phyloP scores from a whole-genome alignment of 1,140 invertebrate genomes.

The Danaus plexippus region DNA sequence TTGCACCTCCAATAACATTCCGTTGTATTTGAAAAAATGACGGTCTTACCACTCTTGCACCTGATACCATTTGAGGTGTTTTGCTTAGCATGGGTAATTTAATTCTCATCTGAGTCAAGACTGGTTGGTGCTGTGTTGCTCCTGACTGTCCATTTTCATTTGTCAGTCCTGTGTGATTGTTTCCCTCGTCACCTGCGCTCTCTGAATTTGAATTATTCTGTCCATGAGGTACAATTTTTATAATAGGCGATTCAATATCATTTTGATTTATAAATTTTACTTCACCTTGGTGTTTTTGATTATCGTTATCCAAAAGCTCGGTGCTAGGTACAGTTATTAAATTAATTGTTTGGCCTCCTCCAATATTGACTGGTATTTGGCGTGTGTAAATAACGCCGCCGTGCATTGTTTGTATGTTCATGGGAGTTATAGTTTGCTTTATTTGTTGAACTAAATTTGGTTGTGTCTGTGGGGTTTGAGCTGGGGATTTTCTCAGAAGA shows the following conservation, averaged over 20 bases:
- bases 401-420: slow-evolving; percentile 73
- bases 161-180: slow-evolving; percentile 28
- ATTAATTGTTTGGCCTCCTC: slow-evolving; percentile 73
- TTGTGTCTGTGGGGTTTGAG: slow-evolving; percentile 44
- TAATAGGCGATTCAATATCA: slow-evolving; percentile 59
- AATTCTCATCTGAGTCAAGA: slow-evolving; percentile 71
- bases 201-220: slow-evolving; percentile 33
- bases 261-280: slow-evolving; percentile 35
- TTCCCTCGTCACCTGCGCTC: slow-evolving; percentile 44
- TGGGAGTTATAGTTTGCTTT: slow-evolving; percentile 62
- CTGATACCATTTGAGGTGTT: slow-evolving; percentile 60
- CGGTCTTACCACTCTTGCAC: slow-evolving; percentile 72
- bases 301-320: slow-evolving; percentile 55
- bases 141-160: slow-evolving; percentile 38
- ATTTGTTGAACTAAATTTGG: slow-evolving; percentile 60
- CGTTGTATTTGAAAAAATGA: slow-evolving; percentile 74
- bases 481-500: slow-evolving; percentile 51
- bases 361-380: slow-evolving; percentile 73
- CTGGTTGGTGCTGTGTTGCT: slow-evolving; percentile 46
- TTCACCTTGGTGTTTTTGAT: slow-evolving; percentile 46
- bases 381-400: slow-evolving; percentile 75
- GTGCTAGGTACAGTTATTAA: slow-evolving; percentile 72
- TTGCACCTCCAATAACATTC: slow-evolving; percentile 70
- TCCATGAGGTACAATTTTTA: slow-evolving; percentile 64
- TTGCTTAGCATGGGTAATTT: slow-evolving; percentile 70